Conservation (phyloP, 2,113 vertebrate genomes). For the Phylloscopus whistleri region DNA sequence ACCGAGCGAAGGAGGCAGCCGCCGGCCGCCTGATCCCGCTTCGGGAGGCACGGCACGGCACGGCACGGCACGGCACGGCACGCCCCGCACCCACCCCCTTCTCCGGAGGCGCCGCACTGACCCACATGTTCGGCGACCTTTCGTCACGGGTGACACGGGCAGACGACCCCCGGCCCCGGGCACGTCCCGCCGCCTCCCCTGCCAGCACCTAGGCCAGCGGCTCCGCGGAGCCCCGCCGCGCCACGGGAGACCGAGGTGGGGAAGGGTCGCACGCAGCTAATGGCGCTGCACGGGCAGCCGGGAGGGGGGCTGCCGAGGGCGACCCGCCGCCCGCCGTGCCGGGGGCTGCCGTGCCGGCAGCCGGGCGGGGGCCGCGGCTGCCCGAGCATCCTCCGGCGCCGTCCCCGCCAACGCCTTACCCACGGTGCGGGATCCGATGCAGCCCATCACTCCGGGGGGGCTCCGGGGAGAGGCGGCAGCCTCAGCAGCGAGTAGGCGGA, state of each 20-base stretch:
- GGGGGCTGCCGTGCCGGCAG: neutral
- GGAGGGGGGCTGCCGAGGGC: neutral
- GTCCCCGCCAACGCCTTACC: constrained; percentile 71
- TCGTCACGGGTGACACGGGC: neutral
- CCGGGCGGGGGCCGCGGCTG: neutral
- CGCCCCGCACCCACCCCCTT: constrained; percentile 6
- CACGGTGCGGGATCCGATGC: constrained; percentile 80
- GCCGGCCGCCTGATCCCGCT: neutral
- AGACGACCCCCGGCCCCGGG: neutral
- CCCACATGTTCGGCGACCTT: constrained; percentile 38
- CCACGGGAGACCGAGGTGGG: neutral
- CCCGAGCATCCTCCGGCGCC: neutral
- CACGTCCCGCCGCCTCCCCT: neutral
- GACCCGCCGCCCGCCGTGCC: neutral
- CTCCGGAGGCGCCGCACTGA: constrained; percentile 28
- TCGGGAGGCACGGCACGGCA: neutral
- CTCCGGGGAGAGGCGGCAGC: constrained; percentile 23
- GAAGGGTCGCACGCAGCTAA: neutral
- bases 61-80: constrained; percentile 1
- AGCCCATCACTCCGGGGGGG: constrained; percentile 74
- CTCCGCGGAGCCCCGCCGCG: neutral
- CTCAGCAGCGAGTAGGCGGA: neutral
- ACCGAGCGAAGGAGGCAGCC: neutral
- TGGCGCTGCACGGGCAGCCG: neutral
- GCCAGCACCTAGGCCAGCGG: constrained; percentile 9